Conservation (phyloP, 2,113 vertebrate genomes). For the Mastomys coucha region DNA sequence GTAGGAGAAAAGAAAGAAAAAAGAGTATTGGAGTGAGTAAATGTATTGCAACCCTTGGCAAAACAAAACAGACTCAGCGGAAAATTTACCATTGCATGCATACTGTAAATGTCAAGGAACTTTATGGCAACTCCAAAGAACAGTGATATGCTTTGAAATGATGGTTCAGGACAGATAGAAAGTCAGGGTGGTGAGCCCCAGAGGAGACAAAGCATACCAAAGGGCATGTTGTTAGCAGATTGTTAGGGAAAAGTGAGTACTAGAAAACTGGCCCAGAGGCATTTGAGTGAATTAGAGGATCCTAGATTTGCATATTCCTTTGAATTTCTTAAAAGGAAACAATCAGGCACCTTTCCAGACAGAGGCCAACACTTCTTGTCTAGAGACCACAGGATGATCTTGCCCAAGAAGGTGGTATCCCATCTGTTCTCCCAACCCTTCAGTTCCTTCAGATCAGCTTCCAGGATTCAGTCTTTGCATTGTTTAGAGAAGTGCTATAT, state of each 20-base stretch:
- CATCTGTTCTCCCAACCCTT: not conserved
- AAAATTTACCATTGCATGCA: not conserved
- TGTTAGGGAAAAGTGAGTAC: not conserved
- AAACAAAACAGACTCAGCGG: not conserved
- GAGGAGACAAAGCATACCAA: not conserved
- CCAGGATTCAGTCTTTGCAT: not conserved
- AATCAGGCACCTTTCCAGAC: not conserved
- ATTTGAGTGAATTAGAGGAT: not conserved
- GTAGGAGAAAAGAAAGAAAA: not conserved
- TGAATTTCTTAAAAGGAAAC: not conserved
- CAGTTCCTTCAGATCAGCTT: not conserved
- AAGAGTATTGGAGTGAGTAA: not conserved
- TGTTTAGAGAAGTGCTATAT: not conserved
- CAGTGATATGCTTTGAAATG: not conserved
- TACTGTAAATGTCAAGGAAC: not conserved
- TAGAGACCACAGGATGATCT: not conserved
- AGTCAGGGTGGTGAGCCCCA: too few relatives aligned
- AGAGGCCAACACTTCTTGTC: not conserved
- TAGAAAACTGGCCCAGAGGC: not conserved
- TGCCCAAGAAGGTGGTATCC: accelerated
- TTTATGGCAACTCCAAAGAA: not conserved
- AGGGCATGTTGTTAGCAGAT: not conserved
- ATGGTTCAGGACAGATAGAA: not conserved
- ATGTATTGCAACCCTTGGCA: not conserved
- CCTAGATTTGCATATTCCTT: not conserved